These are phyloP conservation scores for Crocuta crocuta DNA, from an alignment of 2,113 vertebrate genomes.

Conservation along the genomic window DNA sequence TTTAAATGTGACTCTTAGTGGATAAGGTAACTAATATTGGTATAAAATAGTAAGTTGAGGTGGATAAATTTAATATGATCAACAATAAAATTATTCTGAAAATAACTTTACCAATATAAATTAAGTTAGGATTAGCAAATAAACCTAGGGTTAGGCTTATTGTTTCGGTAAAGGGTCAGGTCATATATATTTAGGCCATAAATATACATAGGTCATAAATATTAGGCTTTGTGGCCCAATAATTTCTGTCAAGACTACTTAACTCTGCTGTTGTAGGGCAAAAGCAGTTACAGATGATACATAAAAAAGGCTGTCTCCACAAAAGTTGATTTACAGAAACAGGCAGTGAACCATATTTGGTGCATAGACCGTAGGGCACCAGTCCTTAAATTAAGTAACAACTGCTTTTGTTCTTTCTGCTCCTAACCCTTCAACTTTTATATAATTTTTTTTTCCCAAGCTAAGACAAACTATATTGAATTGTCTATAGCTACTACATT, in stretches of 20 bases:
- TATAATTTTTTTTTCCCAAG: background rate
- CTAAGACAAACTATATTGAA: constrained; percentile 7
- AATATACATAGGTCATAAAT: background rate
- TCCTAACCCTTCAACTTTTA: background rate
- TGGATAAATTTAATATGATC: constrained; percentile 47
- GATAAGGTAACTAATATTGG: background rate
- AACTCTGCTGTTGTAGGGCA: background rate
- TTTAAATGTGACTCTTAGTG: background rate
- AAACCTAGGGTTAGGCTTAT: background rate
- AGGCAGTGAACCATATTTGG: background rate
- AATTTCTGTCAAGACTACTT: background rate
- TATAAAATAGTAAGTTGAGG: background rate
- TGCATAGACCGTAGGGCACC: background rate
- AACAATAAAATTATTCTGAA: constrained; percentile 27
- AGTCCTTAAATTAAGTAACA: constrained; percentile 13
- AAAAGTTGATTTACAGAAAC: background rate
- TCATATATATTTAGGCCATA: background rate
- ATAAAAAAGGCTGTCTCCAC: background rate
- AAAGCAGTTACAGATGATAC: background rate
- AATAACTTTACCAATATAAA: constrained; percentile 48
- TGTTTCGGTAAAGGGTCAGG: background rate
- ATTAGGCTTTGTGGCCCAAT: background rate
- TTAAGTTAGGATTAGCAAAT: constrained; percentile 16
- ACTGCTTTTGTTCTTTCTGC: constrained; percentile 27
- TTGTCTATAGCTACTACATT: background rate